Base-by-base conservation (phyloP, 2,888 invertebrate species). In the Choristoneura rosaceana region DNA sequence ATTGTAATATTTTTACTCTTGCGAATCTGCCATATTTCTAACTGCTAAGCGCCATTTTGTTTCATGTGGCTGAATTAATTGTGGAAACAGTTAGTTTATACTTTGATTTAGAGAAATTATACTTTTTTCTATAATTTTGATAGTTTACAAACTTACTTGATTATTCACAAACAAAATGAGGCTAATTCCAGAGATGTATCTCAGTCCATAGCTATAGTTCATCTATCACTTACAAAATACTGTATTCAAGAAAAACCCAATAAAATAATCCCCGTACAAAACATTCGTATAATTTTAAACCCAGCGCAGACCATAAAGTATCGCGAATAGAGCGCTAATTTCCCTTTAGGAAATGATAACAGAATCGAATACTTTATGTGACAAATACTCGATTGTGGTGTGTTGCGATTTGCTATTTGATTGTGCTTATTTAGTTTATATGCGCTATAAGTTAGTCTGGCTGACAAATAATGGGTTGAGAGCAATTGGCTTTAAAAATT, bases 341-440 rank as follows among this genome's bases (percentile, higher is more conserved):
- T 81, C 73, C 75, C 75, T 79, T 73, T 78, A 80, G 78, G 77
- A 81, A 79, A 80, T 79, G 69, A 75, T 75, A 81, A 80, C 77
- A 77, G 78, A 76, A 76, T 76, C 76, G 76, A 79, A 79, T 78
- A 78, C 79, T 84, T 85, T 84, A 83, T 83, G 81, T 81, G 84
- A 84, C 84, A 84, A 84, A 79, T 78, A 75, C 63, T 70, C 80
- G 78, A 82, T 84, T 82, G 81, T 75, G 76, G 81, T 75, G 76
- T 75, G 70, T 80, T 80, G 74, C 70, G 78, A 78, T 79, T 76
- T 77, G 75, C 75, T 67, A 67, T 75, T 73, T 78, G 80, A 81
- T 81, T 80, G 81, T 77, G 77, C 77, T 81, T 79, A 84, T 84
- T 82, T 84, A 88, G 88, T 87, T 84, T 88, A 89, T 87, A 78